These are phyloP conservation scores for Ophion slaviceki DNA, from an alignment of 2,888 invertebrate genomes.

Conservation along the genomic window DNA sequence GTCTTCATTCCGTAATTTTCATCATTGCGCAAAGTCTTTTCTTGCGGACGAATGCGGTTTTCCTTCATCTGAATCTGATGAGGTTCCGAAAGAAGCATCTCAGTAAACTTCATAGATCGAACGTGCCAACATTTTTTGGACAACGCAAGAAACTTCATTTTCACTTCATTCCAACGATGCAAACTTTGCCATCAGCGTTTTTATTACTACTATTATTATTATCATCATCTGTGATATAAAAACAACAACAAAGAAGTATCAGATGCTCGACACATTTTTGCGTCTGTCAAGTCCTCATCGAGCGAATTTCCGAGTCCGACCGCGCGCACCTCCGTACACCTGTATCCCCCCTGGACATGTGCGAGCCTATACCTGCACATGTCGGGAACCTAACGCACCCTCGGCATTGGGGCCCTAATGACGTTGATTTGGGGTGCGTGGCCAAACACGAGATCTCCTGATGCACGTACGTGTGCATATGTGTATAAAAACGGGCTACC, in stretches of 20 bases:
- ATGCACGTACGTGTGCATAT: not conserved
- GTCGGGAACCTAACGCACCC: slow-evolving; percentile 14
- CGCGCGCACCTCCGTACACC: slow-evolving; percentile 24
- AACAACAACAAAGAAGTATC: not conserved
- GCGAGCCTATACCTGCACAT: slow-evolving; percentile 5
- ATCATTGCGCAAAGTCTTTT: too few species aligned
- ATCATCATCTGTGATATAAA: not conserved
- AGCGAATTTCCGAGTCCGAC: slow-evolving; percentile 1
- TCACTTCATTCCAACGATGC: not conserved
- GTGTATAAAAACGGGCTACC: not conserved
- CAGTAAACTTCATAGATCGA: not conserved
- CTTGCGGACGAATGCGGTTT: too few species aligned
- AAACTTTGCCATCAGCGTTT: not conserved
- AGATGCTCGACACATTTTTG: slow-evolving; percentile 3
- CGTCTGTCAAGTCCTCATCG: slow-evolving; percentile 30
- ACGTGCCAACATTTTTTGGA: not conserved
- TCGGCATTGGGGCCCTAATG: slow-evolving; percentile 38
- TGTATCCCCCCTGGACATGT: slow-evolving; percentile 34
- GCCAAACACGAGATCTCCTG: slow-evolving; percentile 31
- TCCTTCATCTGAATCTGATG: not conserved
- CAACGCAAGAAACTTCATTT: not conserved
- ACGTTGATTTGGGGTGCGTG: slow-evolving; percentile 61
- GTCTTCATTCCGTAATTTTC: too few species aligned
- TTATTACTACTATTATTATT: not conserved
- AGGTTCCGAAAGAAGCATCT: not conserved